These are phyloP conservation scores for Clanis bilineata DNA, from an alignment of 2,888 invertebrate genomes.

Conservation along the genomic window DNA sequence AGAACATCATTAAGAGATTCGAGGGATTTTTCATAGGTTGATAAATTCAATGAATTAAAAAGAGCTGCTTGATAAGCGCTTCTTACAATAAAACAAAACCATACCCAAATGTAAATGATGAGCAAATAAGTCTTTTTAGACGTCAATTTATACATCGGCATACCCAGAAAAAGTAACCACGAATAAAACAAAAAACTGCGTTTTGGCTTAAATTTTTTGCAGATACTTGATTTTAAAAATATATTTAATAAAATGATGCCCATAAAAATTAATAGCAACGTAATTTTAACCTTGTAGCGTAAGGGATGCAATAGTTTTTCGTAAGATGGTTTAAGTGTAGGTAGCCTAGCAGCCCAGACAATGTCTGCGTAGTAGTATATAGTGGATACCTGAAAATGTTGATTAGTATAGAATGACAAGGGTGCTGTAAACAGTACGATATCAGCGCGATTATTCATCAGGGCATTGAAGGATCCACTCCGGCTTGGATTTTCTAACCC, in stretches of 20 bases:
- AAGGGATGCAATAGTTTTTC: slow-evolving; percentile 56
- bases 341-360: slow-evolving; percentile 53
- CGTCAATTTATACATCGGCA: slow-evolving; percentile 46
- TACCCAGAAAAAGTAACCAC: slow-evolving; percentile 53
- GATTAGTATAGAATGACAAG: slow-evolving; percentile 44
- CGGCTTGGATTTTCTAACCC: slow-evolving; percentile 47
- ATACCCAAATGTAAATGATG: slow-evolving; percentile 51
- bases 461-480: slow-evolving; percentile 61
- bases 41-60: slow-evolving; percentile 47
- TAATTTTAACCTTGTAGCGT: slow-evolving; percentile 38
- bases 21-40: slow-evolving; percentile 36
- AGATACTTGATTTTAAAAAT: slow-evolving; percentile 37
- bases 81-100: slow-evolving; percentile 54
- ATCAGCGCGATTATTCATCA: slow-evolving; percentile 45
- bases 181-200: slow-evolving; percentile 55
- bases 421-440: slow-evolving; percentile 51
- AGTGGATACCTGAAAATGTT: slow-evolving; percentile 58
- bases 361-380: slow-evolving; percentile 56
- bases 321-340: slow-evolving; percentile 45
- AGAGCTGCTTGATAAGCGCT: slow-evolving; percentile 55
- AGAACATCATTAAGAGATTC: slow-evolving; percentile 43
- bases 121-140: slow-evolving; percentile 37
- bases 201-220: slow-evolving; percentile 38
- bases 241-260: slow-evolving; percentile 42
- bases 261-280: slow-evolving; percentile 44